Evolutionary conservation across 2,888 invertebrate genomes (phyloP), one percentile per base, ranked within the genome.

Genomic region (Crocallis elinguaria): DNA sequence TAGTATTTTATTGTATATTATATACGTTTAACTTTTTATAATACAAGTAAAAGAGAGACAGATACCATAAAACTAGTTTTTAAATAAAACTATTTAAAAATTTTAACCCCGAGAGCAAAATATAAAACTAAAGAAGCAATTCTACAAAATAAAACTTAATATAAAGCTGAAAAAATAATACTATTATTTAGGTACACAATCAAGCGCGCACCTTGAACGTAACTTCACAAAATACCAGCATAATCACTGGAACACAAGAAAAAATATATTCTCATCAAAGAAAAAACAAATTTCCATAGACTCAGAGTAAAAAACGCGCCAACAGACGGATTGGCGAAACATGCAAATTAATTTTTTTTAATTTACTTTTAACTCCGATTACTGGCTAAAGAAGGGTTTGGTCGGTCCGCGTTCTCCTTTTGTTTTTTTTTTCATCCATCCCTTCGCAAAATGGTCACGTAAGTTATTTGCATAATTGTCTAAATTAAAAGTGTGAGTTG

Each of bases 361-460:
- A 80, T 79, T 79, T 78, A 76, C 33, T 81, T 81, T 85, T 82
- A 83, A 84, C 80, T 74, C 80, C 85, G 85, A 87, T 87, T 86
- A 84, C 75, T 68, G 75, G 71, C 75, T 64, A 77, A 79, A 78
- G 78, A 88, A 88, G 88, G 90, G 88, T 87, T 88, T 81, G 86
- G 77, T 79, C 83, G 77, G 80, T 75, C 79, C 66, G 70, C 65
- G 62, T 75, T 67, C 71, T 71, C 63, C 78, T 81, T 80, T 88
- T 86, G 84, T 88, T 87, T 89, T 87, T 88, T 87, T 88, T 82
- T 72, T 66, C 59, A 54, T 46, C 62, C 71, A 74, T 82, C 84
- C 86, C 82, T 87, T 84, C 68, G 85, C 82, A 85, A 89, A 86
- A 89, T 90, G 89, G 89, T 90, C 90, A 90, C 90, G 90, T 89